Percentiles rank a stretch among this genome's conserved stretches.
Conservation (phyloP, 2,113 vertebrate genomes). For the Daubentonia madagascariensis region DNA sequence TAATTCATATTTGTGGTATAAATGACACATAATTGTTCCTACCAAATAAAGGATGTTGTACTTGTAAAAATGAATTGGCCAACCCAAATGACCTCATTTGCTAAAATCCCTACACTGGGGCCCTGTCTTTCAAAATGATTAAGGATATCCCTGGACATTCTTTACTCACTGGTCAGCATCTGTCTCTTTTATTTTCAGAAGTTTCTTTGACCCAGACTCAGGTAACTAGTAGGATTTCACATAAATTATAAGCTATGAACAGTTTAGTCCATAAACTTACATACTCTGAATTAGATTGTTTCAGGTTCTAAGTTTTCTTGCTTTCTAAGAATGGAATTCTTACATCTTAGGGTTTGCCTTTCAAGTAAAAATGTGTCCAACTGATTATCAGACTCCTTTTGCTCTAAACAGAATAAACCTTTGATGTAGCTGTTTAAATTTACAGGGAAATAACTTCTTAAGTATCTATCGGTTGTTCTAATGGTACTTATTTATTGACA, state of each 20-base stretch:
- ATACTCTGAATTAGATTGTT: not conserved
- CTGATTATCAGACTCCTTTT: not conserved
- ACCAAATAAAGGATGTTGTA: not conserved
- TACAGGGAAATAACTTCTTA: not conserved
- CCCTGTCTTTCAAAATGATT: not conserved
- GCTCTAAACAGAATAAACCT: not conserved
- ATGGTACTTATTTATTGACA: constrained; percentile 33
- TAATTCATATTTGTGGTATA: not conserved
- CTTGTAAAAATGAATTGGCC: not conserved
- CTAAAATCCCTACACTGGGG: not conserved
- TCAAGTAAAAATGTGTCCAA: not conserved
- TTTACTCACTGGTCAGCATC: not conserved
- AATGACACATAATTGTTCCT: not conserved
- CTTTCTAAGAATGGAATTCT: constrained; percentile 29
- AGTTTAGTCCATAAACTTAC: not conserved
- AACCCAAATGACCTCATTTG: not conserved
- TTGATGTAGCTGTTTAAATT: constrained; percentile 13
- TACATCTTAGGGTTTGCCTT: not conserved
- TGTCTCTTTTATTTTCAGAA: not conserved
- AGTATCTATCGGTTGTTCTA: not conserved
- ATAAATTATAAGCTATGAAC: not conserved
- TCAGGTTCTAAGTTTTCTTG: constrained; percentile 29
- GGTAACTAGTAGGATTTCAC: not conserved
- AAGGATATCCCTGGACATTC: not conserved
- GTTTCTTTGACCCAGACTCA: not conserved